These are phyloP conservation scores for Caenorhabditis japonica DNA, from an alignment of 2,888 invertebrate species.

Conservation along the genomic window DNA sequence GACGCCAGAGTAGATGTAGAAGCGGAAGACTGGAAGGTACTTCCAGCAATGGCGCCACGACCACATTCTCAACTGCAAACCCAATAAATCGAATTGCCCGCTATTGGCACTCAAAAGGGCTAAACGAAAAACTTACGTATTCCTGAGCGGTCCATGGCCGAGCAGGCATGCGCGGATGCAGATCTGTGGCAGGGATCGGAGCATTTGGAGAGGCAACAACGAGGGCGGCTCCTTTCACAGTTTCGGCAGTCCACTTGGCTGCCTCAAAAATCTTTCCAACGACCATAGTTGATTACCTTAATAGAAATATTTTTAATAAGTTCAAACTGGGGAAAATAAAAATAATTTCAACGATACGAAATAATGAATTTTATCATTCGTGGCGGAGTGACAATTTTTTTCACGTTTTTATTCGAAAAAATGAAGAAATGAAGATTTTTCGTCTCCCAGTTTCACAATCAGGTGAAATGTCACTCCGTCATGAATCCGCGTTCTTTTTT, in stretches of 20 bases:
- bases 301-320: slow-evolving; percentile 3
- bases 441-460: no score
- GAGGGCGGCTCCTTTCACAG: slow-evolving; percentile 67
- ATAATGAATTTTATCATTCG: no score
- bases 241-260: slow-evolving; percentile 72
- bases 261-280: slow-evolving; percentile 69
- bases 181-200: slow-evolving; percentile 69
- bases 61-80: slow-evolving; percentile 70
- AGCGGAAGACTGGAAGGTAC: slow-evolving; percentile 73
- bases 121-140: slow-evolving; percentile 61
- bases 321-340: no score
- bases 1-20: slow-evolving; percentile 74
- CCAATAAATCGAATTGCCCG: background rate
- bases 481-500: no score
- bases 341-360: no score
- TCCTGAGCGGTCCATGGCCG: slow-evolving; percentile 72
- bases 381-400: no score
- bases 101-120: background rate
- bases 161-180: slow-evolving; percentile 73
- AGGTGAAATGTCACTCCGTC: no score
- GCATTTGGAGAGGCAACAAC: slow-evolving; percentile 68
- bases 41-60: slow-evolving; percentile 75
- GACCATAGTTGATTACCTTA: slow-evolving; percentile 65
- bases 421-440: no score
- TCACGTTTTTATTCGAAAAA: no score